Evolutionary conservation across 2,113 vertebrate species (phyloP).

Genomic region (Labeo rohita): DNA sequence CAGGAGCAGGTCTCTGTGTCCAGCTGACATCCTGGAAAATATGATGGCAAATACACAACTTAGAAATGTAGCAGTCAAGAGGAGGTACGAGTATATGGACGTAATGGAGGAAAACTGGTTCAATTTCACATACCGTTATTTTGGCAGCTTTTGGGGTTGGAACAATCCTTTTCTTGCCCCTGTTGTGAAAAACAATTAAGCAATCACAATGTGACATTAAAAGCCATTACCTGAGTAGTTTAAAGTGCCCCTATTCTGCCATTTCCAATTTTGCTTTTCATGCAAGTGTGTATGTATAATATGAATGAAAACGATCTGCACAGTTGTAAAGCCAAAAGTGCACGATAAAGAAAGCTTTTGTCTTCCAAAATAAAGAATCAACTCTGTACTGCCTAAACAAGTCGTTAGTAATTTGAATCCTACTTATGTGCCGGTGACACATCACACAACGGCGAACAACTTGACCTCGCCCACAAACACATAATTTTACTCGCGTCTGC

Average conservation of each 20-base stretch:
- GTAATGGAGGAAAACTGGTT: neutral
- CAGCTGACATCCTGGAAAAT: conserved; percentile 69
- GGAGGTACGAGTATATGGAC: neutral
- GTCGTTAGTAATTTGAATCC: too few species aligned
- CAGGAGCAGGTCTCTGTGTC: conserved; percentile 65
- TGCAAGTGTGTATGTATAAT: too few species aligned
- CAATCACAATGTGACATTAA: conserved; percentile 23
- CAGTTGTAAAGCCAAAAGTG: too few species aligned
- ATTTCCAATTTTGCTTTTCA: too few species aligned
- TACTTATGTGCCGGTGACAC: too few species aligned
- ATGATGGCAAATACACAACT: neutral
- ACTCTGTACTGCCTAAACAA: too few species aligned
- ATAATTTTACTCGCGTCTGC: too few species aligned
- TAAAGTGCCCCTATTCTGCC: neutral
- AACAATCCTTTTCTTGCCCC: conserved; percentile 91
- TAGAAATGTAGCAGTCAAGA: neutral
- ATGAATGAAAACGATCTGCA: too few species aligned
- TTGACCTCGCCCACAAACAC: too few species aligned
- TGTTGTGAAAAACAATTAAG: conserved; percentile 57
- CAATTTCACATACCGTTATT: conserved; percentile 81
- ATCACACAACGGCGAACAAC: too few species aligned
- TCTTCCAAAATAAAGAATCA: too few species aligned
- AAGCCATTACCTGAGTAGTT: neutral
- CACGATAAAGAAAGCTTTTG: too few species aligned
- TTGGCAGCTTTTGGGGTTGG: conserved; percentile 85